Base-by-base conservation (phyloP, 35 echinoderm and acorn worm genomes). In the Ptychodera flava region DNA sequence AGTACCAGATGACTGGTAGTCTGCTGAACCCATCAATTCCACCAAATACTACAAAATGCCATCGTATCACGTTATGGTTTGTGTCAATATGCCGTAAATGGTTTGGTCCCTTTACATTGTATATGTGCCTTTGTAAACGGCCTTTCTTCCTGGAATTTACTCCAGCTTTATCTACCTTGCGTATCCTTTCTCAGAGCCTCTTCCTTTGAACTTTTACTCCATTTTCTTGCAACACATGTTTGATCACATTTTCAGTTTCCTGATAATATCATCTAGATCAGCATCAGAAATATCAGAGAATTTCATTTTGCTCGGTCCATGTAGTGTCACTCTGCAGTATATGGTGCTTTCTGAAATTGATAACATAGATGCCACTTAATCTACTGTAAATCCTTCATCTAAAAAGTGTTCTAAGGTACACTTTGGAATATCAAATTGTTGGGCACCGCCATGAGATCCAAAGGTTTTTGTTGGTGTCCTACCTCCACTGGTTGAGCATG, bases 11-110 rank as follows among this genome's bases (percentile, higher is more conserved):
- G 16, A 83, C 45, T 29, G 75, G 35, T 1, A 86, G 33, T 87
- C 88, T 80, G 37, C 83, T 87, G 79, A 85, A 93, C 0, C 92
- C 88, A 83, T 93, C 92, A 76, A 93, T 93, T 32, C 92, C 92
- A 33, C 84, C 92, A 93, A 86, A 84, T n/a, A 90, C 82, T 6
- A 93, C 79, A 77, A 78, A 87, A 15, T 78, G 78, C 92, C 92
- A 93, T 78, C 10, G 16, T 80, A 87, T 87, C 27, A 90, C 16
- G 38, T 87, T 90, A 34, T 93, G 88, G n/a, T 87, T 93, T 10
- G 84, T 80, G 87, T 93, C 88, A 33, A 87, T 84, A 82, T 90
- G 92, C 92, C 92, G 36, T 28, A 79, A 31, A 31, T 79, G 28
- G 78, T 79, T 79, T 1, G 78, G 78, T 1, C 78, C 1, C 32